phyloP scores from a whole-genome alignment of 2,888 invertebrate genomes.

The Octonoba sinensis region DNA sequence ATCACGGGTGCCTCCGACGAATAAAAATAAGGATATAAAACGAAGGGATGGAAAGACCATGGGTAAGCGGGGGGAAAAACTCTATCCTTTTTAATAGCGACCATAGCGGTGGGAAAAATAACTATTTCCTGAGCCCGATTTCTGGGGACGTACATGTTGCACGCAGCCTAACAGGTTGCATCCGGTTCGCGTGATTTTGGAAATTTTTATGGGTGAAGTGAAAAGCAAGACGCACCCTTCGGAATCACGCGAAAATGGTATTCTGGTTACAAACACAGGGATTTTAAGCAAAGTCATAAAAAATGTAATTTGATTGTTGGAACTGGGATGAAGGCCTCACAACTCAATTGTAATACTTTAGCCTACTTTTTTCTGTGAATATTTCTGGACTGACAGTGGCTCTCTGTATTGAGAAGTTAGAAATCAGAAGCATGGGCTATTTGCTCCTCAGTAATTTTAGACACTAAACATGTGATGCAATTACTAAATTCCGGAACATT shows the following conservation, averaged over 20 bases:
- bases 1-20: conserved; percentile 22
- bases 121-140: conserved; percentile 48
- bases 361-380: no score
- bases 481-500: no score
- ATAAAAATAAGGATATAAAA: conserved; percentile 46
- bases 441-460: no score
- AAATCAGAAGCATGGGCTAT: no score
- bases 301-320: conserved; percentile 1
- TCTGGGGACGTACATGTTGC: conserved; percentile 48
- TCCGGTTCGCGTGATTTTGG: conserved; percentile 52
- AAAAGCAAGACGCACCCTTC: conserved; percentile 21
- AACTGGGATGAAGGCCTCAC: no score
- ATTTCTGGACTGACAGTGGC: no score
- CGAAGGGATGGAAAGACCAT: conserved; percentile 1
- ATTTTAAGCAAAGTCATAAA: not conserved
- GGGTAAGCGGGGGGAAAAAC: not conserved
- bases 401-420: no score
- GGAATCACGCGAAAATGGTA: conserved; percentile 27
- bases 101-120: conserved; percentile 37
- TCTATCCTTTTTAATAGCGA: conserved; percentile 28
- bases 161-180: conserved; percentile 60
- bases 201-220: conserved; percentile 34
- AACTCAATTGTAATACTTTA: no score
- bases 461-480: no score
- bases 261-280: conserved; percentile 4